Base-by-base conservation (phyloP, 2,888 invertebrate species). In the Archips crataeganus region DNA sequence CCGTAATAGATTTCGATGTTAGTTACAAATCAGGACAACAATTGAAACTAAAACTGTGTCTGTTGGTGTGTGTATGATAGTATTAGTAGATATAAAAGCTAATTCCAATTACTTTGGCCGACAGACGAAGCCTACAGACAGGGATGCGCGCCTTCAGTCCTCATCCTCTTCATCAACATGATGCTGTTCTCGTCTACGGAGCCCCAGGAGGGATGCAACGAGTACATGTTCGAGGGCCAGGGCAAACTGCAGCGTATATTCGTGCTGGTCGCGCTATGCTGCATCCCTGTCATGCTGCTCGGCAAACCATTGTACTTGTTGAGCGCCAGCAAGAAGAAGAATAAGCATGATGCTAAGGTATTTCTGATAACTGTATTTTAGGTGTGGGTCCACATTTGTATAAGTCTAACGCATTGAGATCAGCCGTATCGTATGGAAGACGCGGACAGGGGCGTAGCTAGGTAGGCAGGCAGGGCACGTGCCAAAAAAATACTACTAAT, bases 121-220 rank as follows among this genome's bases (percentile, higher is more conserved):
- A 32, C 81, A 94, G 93, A 90, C 1, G 61, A 79, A 69, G 91
- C 89, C 15, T 95, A 90, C 88, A 86, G 77, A 1, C 89, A 90
- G 75, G 90, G 89, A 61, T 98, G 98, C 90, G 99, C 99, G 0
- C 99, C 99, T 0, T 99, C 99, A 1, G 98, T 99, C 80, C 96
- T 99, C 75, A 99, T 99, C 81, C 98, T 98, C 6, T 98, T 99
- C 90, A 99, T 99, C 93, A 99, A 99, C 95, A 99, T 99, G 99
- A 98, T 99, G 84, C 94, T 99, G 84, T 97, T 98, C 89, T 98
- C 98, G 79, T 89, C 90, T 49, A 92, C 90, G n/a, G 85, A 80
- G 57, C 86, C 88, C 0, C 87, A 94, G 64, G 71, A 71, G 0
- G 93, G 91, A 57, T 96, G 96, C 90, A 90, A 95, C 75, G 95